Evolutionary conservation across 92 coral and sea anemone species (phyloP).

Genomic region (Galaxea fascicularis): DNA sequence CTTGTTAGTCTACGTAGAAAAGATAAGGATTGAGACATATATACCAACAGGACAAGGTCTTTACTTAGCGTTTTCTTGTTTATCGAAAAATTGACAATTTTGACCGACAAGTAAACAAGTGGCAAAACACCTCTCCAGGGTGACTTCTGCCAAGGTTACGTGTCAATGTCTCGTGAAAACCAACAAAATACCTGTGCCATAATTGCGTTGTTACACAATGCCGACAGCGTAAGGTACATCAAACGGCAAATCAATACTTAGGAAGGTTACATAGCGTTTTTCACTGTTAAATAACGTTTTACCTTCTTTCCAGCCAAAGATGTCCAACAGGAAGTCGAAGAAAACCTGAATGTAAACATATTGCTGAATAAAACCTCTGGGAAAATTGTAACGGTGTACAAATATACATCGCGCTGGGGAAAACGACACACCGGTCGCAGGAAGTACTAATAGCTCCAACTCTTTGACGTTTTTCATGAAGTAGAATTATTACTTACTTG

Average conservation of each 20-base stretch:
- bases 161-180: conserved; percentile 19
- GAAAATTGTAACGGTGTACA: neutral
- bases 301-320: conserved; percentile 80
- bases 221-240: conserved; percentile 11
- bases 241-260: neutral
- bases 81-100: neutral
- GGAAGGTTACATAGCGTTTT: neutral
- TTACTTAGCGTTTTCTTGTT: neutral
- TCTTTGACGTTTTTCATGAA: conserved; percentile 7
- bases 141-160: conserved; percentile 22
- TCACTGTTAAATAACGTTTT: neutral
- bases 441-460: neutral
- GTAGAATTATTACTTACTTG: conserved; percentile 44
- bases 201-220: conserved; percentile 16
- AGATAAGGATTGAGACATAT: no score
- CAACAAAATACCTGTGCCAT: conserved; percentile 3
- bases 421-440: neutral
- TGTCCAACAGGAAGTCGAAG: conserved; percentile 95
- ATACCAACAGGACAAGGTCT: neutral
- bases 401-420: conserved; percentile 12
- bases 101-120: neutral
- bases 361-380: conserved; percentile 4
- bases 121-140: neutral
- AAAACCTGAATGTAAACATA: conserved; percentile 77
- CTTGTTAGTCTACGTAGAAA: neutral